Conservation (phyloP, 2,797 vertebrate species). For the Alcedo atthis region DNA sequence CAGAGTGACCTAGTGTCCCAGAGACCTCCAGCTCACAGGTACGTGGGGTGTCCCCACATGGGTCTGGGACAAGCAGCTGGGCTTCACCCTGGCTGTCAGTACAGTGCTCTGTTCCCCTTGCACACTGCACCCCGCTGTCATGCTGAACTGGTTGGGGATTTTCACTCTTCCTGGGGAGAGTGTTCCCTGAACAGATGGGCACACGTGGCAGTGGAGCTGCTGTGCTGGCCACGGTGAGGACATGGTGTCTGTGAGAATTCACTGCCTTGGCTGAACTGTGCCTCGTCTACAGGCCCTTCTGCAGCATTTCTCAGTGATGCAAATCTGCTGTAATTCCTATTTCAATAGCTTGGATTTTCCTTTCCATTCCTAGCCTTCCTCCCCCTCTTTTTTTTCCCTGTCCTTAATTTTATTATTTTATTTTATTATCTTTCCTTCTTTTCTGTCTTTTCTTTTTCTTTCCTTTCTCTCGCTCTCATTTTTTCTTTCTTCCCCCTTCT, state of each 20-base stretch:
- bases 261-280: background rate
- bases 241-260: background rate
- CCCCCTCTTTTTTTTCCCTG: too few species aligned
- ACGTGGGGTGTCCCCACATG: background rate
- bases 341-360: background rate
- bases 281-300: background rate
- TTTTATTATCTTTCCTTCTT: too few species aligned
- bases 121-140: background rate
- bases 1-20: background rate
- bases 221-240: accelerated
- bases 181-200: background rate
- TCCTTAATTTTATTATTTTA: too few species aligned
- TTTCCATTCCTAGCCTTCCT: background rate
- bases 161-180: background rate
- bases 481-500: too few species aligned
- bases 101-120: background rate
- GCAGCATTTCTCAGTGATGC: background rate
- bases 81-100: background rate
- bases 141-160: background rate
- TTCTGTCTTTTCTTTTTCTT: too few species aligned
- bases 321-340: background rate
- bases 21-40: too few species aligned
- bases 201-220: background rate
- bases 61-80: background rate
- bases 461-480: background rate